Evolutionary conservation across 1,140 invertebrate genomes (phyloP).

Genomic region (Drosophila parvula): DNA sequence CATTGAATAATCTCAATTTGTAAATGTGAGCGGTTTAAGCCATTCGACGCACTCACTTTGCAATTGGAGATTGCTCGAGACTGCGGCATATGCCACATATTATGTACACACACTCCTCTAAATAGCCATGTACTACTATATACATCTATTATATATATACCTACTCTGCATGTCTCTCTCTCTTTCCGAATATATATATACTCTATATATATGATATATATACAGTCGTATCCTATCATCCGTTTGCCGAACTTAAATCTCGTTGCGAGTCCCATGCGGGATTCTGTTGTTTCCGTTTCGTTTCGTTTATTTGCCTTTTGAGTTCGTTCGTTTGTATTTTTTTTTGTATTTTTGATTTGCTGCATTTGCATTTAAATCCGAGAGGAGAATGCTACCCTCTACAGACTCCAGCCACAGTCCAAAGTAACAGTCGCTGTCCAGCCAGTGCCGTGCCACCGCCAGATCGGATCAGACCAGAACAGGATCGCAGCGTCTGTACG

Average conservation of each 20-base stretch:
- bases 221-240: slow-evolving; percentile 13
- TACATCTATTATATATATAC: slow-evolving; percentile 24
- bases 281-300: slow-evolving; percentile 26
- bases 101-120: slow-evolving; percentile 55
- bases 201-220: slow-evolving; percentile 11
- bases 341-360: slow-evolving; percentile 33
- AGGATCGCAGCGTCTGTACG: slow-evolving; percentile 74
- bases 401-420: slow-evolving; percentile 8
- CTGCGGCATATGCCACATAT: slow-evolving; percentile 79
- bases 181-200: slow-evolving; percentile 7
- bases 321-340: slow-evolving; percentile 39
- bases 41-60: slow-evolving; percentile 82
- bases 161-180: slow-evolving; percentile 36
- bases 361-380: slow-evolving; percentile 23
- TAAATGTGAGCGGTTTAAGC: slow-evolving; percentile 82
- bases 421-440: slow-evolving; percentile 1
- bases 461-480: background rate
- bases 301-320: slow-evolving; percentile 34
- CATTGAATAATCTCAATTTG: slow-evolving; percentile 84
- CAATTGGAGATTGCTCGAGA: slow-evolving; percentile 84
- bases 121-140: slow-evolving; percentile 18
- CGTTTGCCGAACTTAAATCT: slow-evolving; percentile 12
- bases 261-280: slow-evolving; percentile 4
- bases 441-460: background rate
- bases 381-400: slow-evolving; percentile 1